These are phyloP conservation scores for Tetraodon nigroviridis DNA, from an alignment of 2,113 vertebrate genomes.

Conservation along the genomic window DNA sequence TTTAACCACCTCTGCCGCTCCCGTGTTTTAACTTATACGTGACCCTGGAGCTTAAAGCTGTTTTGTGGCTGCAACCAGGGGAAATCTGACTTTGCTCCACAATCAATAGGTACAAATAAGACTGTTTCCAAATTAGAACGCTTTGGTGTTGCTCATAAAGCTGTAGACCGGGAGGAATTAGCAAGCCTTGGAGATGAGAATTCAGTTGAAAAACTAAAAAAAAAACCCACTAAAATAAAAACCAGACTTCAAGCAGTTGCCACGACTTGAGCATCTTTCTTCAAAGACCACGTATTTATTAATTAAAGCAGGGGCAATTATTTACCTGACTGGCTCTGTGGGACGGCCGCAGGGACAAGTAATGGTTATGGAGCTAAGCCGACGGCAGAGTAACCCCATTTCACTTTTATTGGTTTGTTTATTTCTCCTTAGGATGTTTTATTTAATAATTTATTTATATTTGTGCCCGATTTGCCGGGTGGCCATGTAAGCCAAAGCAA, in stretches of 20 bases:
- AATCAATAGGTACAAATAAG: slow-evolving; percentile 44
- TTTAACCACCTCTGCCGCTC: neutral
- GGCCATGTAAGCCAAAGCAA: slow-evolving; percentile 27
- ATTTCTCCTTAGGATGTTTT: slow-evolving; percentile 34
- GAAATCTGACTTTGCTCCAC: slow-evolving; percentile 25
- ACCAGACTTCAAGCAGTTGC: slow-evolving; percentile 6
- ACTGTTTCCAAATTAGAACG: slow-evolving; percentile 54
- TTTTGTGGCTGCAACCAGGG: slow-evolving; percentile 42
- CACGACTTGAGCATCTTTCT: slow-evolving; percentile 27
- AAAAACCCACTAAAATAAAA: slow-evolving; percentile 27
- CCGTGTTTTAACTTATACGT: slow-evolving; percentile 2
- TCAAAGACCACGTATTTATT: slow-evolving; percentile 60
- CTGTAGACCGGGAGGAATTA: slow-evolving; percentile 34
- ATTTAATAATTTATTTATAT: slow-evolving; percentile 24
- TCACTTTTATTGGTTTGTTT: slow-evolving; percentile 51
- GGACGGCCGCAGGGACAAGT: slow-evolving; percentile 13
- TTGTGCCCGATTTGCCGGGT: slow-evolving; percentile 21
- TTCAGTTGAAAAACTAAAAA: slow-evolving; percentile 41
- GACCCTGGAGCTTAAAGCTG: neutral
- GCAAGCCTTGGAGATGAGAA: slow-evolving; percentile 50
- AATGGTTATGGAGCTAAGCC: slow-evolving; percentile 44
- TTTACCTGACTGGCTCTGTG: slow-evolving; percentile 45
- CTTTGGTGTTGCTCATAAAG: slow-evolving; percentile 35
- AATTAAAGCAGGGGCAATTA: slow-evolving; percentile 49
- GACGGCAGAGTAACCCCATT: slow-evolving; percentile 36